Evolutionary conservation across 2,888 invertebrate species (phyloP).

Genomic region (Drosophila yooni): DNA sequence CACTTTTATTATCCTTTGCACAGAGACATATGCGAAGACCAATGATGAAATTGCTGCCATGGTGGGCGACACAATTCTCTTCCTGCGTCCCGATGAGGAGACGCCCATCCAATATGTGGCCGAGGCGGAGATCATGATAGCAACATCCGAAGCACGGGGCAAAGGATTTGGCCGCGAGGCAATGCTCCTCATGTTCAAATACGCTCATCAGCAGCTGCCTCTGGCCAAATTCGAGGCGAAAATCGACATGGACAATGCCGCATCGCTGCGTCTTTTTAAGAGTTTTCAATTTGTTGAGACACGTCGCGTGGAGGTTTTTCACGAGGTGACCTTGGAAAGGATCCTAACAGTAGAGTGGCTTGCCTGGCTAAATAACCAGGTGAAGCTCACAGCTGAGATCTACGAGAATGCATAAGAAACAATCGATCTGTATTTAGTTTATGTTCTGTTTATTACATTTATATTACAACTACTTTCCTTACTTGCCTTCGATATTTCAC

Average conservation of each 20-base stretch:
- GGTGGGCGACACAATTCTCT: slow-evolving; percentile 98
- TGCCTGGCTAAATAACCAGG: slow-evolving; percentile 86
- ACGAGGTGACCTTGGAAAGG: slow-evolving; percentile 91
- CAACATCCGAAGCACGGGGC: slow-evolving; percentile 90
- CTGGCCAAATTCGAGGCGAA: slow-evolving; percentile 91
- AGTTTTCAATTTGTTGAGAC: slow-evolving; percentile 91
- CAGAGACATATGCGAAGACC: slow-evolving; percentile 86
- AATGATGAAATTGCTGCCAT: slow-evolving; percentile 90
- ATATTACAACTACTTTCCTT: slow-evolving; percentile 70
- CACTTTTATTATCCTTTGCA: slow-evolving; percentile 94
- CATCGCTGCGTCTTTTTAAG: slow-evolving; percentile 92
- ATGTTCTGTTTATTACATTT: slow-evolving; percentile 71
- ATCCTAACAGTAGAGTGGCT: slow-evolving; percentile 87
- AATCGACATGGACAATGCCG: slow-evolving; percentile 90
- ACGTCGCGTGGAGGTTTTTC: slow-evolving; percentile 90
- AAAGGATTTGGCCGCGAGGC: slow-evolving; percentile 93
- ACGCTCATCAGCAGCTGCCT: slow-evolving; percentile 89
- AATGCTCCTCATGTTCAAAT: slow-evolving; percentile 92
- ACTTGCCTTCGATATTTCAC: slow-evolving; percentile 64
- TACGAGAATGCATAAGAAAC: slow-evolving; percentile 12
- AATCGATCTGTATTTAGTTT: slow-evolving; percentile 25
- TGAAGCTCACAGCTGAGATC: slow-evolving; percentile 36
- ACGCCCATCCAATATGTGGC: slow-evolving; percentile 82
- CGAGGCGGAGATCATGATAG: slow-evolving; percentile 98
- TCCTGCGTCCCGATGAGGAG: slow-evolving; percentile 86